These are phyloP conservation scores for Lipophrys pholis DNA, from an alignment of 2,113 vertebrate species.

Conservation along the genomic window DNA sequence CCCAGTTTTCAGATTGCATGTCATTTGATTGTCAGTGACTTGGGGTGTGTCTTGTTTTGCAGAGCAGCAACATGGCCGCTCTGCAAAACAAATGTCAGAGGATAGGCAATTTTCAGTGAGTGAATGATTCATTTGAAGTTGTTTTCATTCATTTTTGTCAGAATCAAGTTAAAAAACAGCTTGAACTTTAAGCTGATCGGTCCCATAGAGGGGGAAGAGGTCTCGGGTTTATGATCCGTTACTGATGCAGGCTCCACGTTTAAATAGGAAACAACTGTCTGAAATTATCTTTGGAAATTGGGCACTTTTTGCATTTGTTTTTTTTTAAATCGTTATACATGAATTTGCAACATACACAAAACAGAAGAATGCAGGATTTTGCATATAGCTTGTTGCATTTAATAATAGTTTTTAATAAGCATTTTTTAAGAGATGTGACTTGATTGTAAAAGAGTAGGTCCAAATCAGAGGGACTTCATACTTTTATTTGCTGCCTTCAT, in stretches of 20 bases:
- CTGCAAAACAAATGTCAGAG: background rate
- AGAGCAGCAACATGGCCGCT: background rate
- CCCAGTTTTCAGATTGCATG: background rate
- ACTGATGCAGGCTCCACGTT: background rate
- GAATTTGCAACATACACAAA: background rate
- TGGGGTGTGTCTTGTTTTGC: background rate
- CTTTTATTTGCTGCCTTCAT: slow-evolving; percentile 72
- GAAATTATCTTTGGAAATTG: background rate
- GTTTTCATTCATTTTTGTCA: background rate
- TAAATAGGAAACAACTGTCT: background rate
- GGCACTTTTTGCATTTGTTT: background rate
- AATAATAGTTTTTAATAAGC: background rate
- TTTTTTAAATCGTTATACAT: background rate
- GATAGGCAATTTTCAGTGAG: background rate
- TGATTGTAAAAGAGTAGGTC: slow-evolving; percentile 34
- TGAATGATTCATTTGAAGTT: background rate
- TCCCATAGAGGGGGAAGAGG: background rate
- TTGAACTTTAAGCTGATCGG: background rate
- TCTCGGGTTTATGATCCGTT: too few species aligned
- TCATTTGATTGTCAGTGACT: background rate
- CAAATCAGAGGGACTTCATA: slow-evolving; percentile 40
- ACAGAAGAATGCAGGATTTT: background rate
- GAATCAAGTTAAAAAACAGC: background rate
- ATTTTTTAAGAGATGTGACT: slow-evolving; percentile 2
- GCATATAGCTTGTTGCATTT: background rate